These are phyloP conservation scores for Neodiprion virginianus DNA, from an alignment of 1,140 invertebrate species.

Conservation along the genomic window DNA sequence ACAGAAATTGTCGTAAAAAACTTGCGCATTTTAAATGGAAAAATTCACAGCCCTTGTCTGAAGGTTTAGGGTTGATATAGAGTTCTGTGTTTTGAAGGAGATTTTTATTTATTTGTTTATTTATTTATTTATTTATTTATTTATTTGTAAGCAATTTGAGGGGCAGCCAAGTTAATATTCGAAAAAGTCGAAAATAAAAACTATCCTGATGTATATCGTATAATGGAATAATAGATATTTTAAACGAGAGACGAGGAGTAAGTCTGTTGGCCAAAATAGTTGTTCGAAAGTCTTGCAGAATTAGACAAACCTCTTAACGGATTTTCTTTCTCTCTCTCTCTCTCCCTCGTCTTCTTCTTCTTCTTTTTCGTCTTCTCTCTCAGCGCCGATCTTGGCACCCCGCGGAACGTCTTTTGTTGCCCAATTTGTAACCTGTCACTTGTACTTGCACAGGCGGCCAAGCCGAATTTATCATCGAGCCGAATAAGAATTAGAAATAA, in stretches of 20 bases:
- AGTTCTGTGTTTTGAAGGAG: too few relatives aligned
- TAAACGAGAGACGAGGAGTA: not conserved
- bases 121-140: not conserved
- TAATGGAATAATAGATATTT: not conserved
- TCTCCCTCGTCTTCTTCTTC: too few relatives aligned
- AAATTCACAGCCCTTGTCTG: too few relatives aligned
- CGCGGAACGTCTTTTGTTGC: conserved; percentile 27
- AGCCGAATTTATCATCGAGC: too few relatives aligned
- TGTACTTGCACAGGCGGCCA: not conserved
- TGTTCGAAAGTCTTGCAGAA: not conserved
- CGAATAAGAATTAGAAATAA: too few relatives aligned
- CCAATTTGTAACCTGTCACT: conserved; percentile 38
- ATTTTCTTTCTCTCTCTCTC: not conserved
- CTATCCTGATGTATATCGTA: too few relatives aligned
- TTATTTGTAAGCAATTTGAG: not conserved
- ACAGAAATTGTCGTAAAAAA: too few relatives aligned
- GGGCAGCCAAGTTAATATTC: too few relatives aligned
- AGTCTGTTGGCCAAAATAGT: not conserved
- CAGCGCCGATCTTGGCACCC: not conserved
- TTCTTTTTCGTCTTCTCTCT: not conserved
- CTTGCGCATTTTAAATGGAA: too few relatives aligned
- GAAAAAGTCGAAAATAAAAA: too few relatives aligned
- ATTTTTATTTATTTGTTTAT: not conserved
- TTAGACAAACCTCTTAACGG: not conserved
- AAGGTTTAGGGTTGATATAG: too few relatives aligned